Conservation (phyloP, 2,113 vertebrate genomes). For the Acinonyx jubatus region DNA sequence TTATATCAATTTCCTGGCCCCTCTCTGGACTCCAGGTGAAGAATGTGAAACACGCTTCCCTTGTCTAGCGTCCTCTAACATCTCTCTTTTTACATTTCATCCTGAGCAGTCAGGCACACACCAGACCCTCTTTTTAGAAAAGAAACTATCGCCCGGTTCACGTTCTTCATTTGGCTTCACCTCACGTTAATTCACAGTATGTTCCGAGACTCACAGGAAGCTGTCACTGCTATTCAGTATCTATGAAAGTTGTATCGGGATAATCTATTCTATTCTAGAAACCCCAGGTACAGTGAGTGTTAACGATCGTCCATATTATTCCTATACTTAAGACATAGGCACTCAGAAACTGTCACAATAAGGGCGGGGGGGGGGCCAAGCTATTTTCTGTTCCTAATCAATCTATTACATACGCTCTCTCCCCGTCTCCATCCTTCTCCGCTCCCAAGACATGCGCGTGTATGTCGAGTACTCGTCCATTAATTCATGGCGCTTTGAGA, state of each 20-base stretch:
- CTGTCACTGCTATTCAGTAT: neutral
- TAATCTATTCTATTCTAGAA: slow-evolving; percentile 61
- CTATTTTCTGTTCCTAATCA: slow-evolving; percentile 65
- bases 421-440: neutral
- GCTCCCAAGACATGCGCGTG: neutral
- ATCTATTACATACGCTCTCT: slow-evolving; percentile 56
- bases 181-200: neutral
- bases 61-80: neutral
- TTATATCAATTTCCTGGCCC: slow-evolving; percentile 34
- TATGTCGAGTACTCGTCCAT: slow-evolving; percentile 7
- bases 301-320: slow-evolving; percentile 1
- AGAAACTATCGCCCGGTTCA: neutral
- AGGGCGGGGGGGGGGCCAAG: neutral
- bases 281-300: slow-evolving; percentile 21
- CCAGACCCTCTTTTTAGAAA: neutral
- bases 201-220: neutral
- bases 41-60: slow-evolving; percentile 7
- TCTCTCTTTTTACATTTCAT: neutral
- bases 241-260: slow-evolving; percentile 38
- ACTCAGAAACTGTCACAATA: slow-evolving; percentile 64
- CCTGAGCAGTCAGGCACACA: neutral
- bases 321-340: slow-evolving; percentile 46
- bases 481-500: slow-evolving; percentile 35
- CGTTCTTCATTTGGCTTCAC: neutral
- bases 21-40: neutral